Percentiles rank a stretch among this genome's conserved stretches.
These are phyloP conservation scores for Thaumetopoea pityocampa DNA, from an alignment of 1,140 invertebrate species.

Conservation along the genomic window DNA sequence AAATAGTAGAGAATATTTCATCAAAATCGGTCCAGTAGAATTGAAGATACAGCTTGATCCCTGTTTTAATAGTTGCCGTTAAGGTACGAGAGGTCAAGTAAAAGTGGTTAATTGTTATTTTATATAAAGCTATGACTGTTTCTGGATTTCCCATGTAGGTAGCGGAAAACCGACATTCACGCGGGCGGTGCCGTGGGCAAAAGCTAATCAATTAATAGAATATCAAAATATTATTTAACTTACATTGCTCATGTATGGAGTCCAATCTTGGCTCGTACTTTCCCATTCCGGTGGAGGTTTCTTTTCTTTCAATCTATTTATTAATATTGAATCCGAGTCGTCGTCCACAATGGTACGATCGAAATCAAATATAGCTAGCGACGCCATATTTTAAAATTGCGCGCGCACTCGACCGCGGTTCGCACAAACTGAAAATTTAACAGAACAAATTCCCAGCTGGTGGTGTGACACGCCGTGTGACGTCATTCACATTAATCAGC, in stretches of 20 bases:
- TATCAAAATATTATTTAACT: conserved; percentile 23
- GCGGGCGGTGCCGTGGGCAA: neutral
- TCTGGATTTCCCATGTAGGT: too few relatives aligned
- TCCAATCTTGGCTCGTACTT: conserved; percentile 49
- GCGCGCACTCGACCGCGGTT: conserved; percentile 25
- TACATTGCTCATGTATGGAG: conserved; percentile 67
- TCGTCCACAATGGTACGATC: conserved; percentile 62
- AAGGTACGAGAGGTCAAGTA: too few relatives aligned
- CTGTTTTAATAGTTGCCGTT: too few relatives aligned
- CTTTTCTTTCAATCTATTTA: conserved; percentile 55
- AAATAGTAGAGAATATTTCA: too few relatives aligned
- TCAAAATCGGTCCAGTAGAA: too few relatives aligned
- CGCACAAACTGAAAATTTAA: conserved; percentile 2
- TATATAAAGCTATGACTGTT: too few relatives aligned
- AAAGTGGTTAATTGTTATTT: too few relatives aligned
- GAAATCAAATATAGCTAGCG: conserved; percentile 64
- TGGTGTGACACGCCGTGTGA: neutral
- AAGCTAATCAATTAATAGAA: neutral
- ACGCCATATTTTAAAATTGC: conserved; percentile 39
- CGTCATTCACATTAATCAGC: conserved; percentile 12
- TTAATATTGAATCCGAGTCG: conserved; percentile 63
- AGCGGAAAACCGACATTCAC: too few relatives aligned
- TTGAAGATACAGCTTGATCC: too few relatives aligned
- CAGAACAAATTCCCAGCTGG: conserved; percentile 1
- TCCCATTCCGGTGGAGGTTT: conserved; percentile 62